Evolutionary conservation across 2,797 vertebrate genomes (phyloP).

Genomic region (Agapornis canus): DNA sequence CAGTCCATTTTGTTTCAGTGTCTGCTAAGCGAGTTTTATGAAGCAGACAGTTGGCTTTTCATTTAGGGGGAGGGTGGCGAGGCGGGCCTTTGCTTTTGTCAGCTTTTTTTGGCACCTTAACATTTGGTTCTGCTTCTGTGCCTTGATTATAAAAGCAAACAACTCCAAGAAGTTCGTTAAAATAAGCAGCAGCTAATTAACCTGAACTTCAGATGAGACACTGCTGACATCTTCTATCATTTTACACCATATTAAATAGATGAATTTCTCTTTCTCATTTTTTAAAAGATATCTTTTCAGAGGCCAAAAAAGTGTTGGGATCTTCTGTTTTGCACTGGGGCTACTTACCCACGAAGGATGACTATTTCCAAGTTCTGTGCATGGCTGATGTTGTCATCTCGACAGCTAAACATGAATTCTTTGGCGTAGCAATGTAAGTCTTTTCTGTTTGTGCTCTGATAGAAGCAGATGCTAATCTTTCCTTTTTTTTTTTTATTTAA

Average conservation of each 20-base stretch:
- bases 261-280: constrained; percentile 81
- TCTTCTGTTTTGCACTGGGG: constrained; percentile 89
- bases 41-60: constrained; percentile 99
- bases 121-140: constrained; percentile 99
- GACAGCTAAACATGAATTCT: constrained; percentile 96
- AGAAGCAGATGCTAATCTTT: constrained; percentile 54
- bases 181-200: constrained; percentile 99
- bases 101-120: constrained; percentile 99
- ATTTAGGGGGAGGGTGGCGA: constrained; percentile 87
- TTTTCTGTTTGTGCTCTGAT: constrained; percentile 49
- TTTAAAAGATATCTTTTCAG: constrained; percentile 87
- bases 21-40: constrained; percentile 99
- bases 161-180: constrained; percentile 99
- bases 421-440: constrained; percentile 97
- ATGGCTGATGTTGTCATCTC: constrained; percentile 93
- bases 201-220: constrained; percentile 96
- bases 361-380: constrained; percentile 87
- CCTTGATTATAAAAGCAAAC: constrained; percentile 99
- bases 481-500: not conserved
- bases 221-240: constrained; percentile 93
- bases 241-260: constrained; percentile 91
- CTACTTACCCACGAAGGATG: constrained; percentile 87
- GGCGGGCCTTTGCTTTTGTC: constrained; percentile 93
- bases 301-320: constrained; percentile 82
- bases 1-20: constrained; percentile 99